These are phyloP conservation scores for Magallana angulata DNA, from an alignment of 1,140 invertebrate genomes.

Conservation along the genomic window DNA sequence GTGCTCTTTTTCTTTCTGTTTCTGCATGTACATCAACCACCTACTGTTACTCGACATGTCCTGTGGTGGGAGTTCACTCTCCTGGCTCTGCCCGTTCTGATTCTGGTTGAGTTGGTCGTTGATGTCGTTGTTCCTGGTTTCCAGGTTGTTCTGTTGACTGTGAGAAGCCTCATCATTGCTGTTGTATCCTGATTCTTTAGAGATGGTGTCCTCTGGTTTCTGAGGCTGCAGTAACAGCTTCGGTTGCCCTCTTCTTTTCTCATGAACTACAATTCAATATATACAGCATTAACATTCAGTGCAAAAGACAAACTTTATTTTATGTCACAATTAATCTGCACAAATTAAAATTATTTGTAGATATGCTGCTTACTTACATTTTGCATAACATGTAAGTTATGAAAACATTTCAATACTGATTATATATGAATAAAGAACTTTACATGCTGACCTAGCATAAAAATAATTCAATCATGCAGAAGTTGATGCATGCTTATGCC, in stretches of 20 bases:
- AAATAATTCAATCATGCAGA: not conserved
- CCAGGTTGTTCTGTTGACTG: constrained; percentile 77
- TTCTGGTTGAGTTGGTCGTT: constrained; percentile 60
- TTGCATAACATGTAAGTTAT: too few relatives aligned
- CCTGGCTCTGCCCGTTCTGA: not conserved
- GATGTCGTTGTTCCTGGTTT: constrained; percentile 63
- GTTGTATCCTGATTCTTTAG: constrained; percentile 68
- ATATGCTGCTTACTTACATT: too few relatives aligned
- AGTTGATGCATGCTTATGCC: not conserved
- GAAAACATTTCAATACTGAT: not conserved
- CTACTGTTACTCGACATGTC: constrained; percentile 82
- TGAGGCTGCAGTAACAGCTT: not conserved
- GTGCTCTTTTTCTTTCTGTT: constrained; percentile 51
- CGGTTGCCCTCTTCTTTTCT: constrained; percentile 32
- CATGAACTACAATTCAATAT: constrained; percentile 2
- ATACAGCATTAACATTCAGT: too few relatives aligned
- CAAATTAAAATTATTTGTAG: too few relatives aligned
- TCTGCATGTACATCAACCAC: constrained; percentile 81
- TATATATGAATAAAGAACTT: not conserved
- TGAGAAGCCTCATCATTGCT: constrained; percentile 74
- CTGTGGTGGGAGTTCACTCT: constrained; percentile 12
- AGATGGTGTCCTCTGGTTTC: constrained; percentile 40
- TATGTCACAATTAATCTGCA: too few relatives aligned
- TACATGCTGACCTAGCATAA: not conserved
- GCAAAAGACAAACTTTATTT: too few relatives aligned